A percentile compares a stretch with the other conserved stretches of the same genome.
These are phyloP conservation scores for Halocaridina rubra DNA, from an alignment of 2,888 invertebrate species.

Conservation along the genomic window DNA sequence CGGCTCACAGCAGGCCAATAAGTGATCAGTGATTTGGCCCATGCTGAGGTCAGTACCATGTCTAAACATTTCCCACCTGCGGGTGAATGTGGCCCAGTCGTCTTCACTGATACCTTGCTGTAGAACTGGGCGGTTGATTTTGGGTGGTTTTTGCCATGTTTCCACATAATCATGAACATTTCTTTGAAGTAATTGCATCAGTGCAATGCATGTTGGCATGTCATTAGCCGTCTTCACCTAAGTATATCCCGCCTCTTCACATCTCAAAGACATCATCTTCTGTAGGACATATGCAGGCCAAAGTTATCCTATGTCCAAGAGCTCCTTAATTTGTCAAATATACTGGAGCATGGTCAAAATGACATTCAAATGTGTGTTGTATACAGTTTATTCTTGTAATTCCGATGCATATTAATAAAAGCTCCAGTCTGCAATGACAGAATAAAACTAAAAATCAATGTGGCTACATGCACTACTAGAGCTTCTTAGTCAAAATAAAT, in stretches of 20 bases:
- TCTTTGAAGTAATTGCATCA: constrained; percentile 9
- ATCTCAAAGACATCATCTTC: background rate
- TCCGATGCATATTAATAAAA: too few species aligned
- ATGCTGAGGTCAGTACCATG: background rate
- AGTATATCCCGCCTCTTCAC: background rate
- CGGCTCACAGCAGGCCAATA: constrained; percentile 20
- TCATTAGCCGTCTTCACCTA: background rate
- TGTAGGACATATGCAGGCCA: too few species aligned
- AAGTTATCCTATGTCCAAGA: too few species aligned
- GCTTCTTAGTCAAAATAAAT: too few species aligned
- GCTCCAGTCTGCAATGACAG: too few species aligned
- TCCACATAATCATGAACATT: background rate
- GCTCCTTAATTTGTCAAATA: too few species aligned
- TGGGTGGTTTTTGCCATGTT: constrained; percentile 13
- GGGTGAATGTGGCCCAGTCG: constrained; percentile 18
- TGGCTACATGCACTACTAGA: too few species aligned
- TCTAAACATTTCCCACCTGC: background rate
- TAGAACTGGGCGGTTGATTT: constrained; percentile 12
- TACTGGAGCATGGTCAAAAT: too few species aligned
- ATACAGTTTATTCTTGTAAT: too few species aligned
- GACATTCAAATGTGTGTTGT: too few species aligned
- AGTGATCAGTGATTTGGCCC: background rate
- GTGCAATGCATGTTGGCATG: constrained; percentile 15
- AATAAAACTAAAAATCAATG: too few species aligned
- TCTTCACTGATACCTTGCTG: constrained; percentile 12